A percentile compares a stretch with the other conserved stretches of the same genome.
Conservation (phyloP, 2,113 vertebrate species). For the Esox niger region DNA sequence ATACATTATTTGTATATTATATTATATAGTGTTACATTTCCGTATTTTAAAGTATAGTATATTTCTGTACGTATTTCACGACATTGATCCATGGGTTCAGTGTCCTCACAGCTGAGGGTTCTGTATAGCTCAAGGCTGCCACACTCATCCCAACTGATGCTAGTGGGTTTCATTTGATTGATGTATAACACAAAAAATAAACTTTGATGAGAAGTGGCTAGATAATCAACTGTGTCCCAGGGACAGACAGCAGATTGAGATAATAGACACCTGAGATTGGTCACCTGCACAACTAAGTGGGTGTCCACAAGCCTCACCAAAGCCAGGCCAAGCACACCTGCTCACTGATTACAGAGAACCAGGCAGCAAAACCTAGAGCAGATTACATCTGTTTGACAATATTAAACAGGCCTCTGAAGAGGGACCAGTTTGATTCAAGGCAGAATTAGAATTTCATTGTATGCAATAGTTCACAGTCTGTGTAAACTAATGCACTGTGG, state of each 20-base stretch:
- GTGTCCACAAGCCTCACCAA: constrained; percentile 3
- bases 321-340: constrained; percentile 19
- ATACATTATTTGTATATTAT: no score
- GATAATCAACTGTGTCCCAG: background rate
- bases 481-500: background rate
- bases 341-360: constrained; percentile 29
- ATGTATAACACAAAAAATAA: background rate
- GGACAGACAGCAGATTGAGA: background rate
- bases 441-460: background rate
- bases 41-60: no score
- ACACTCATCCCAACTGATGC: no score
- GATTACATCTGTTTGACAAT: constrained; percentile 3
- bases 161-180: background rate
- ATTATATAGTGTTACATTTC: no score
- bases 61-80: no score
- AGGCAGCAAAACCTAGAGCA: background rate
- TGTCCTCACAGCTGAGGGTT: no score
- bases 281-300: constrained; percentile 19
- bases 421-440: background rate
- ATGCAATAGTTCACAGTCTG: background rate
- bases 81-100: no score
- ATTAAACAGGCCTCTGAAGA: background rate
- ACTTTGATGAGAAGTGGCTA: background rate
- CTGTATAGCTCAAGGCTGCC: no score
- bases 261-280: background rate